A percentile compares a stretch with the other conserved stretches of the same genome.
Conservation (phyloP, 2,888 invertebrate genomes). For the Marronus borbonicus region DNA sequence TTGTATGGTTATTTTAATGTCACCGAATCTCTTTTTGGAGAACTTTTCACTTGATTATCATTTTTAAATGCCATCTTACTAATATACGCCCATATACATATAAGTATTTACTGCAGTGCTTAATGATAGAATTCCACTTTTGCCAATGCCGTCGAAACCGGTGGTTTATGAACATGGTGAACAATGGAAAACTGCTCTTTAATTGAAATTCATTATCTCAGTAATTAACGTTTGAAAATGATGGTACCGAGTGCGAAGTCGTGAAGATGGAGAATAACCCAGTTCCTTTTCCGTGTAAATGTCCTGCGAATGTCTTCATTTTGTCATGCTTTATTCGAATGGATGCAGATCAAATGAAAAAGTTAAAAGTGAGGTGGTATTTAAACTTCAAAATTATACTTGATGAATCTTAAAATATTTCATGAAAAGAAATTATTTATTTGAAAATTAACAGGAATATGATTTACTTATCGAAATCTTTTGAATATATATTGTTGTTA, state of each 20-base stretch:
- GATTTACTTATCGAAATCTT: too few species aligned
- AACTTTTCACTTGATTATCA: too few species aligned
- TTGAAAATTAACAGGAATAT: too few species aligned
- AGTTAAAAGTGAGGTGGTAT: background rate
- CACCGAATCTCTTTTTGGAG: too few species aligned
- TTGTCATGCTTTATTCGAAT: background rate
- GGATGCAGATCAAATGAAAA: constrained; percentile 1
- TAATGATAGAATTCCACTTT: constrained; percentile 27
- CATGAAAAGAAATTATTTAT: too few species aligned
- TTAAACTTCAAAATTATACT: background rate
- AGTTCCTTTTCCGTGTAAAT: constrained; percentile 12
- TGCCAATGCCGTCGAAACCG: constrained; percentile 1
- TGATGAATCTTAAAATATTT: too few species aligned
- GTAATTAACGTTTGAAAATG: constrained; percentile 34
- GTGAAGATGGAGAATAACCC: constrained; percentile 12
- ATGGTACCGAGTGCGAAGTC: constrained; percentile 11
- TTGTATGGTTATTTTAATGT: too few species aligned
- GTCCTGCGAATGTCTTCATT: constrained; percentile 18
- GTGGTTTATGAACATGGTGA: constrained; percentile 12
- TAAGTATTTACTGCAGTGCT: background rate
- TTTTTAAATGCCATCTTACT: too few species aligned
- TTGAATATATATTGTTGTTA: too few species aligned
- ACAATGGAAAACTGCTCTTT: constrained; percentile 37
- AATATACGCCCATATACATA: background rate
- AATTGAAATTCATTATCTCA: constrained; percentile 35